Evolutionary conservation across 2,113 vertebrate species (phyloP).

Genomic region (Ceratotherium simum): DNA sequence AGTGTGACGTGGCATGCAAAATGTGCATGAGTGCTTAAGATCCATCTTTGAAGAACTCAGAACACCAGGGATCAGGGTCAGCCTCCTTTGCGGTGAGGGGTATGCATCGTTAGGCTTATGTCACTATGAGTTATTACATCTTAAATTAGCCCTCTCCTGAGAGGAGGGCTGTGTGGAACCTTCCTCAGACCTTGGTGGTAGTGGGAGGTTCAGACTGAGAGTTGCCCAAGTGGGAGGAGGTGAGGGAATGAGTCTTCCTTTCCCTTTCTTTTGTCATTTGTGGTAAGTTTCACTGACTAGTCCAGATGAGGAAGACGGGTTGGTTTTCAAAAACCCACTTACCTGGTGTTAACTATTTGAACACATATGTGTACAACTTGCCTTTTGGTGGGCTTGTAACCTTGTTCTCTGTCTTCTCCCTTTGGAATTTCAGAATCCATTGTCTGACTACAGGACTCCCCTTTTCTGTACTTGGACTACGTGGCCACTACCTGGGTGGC

Average conservation of each 20-base stretch:
- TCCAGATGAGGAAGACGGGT: neutral
- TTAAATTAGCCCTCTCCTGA: neutral
- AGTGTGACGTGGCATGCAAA: neutral
- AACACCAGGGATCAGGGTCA: neutral
- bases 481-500: constrained; percentile 53
- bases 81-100: neutral
- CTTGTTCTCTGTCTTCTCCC: neutral
- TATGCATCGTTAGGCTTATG: neutral
- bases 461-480: neutral
- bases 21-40: neutral
- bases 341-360: neutral
- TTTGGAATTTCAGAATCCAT: constrained; percentile 34
- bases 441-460: neutral
- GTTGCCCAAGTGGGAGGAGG: neutral
- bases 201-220: neutral
- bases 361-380: neutral
- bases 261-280: constrained; percentile 2
- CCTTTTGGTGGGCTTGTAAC: neutral
- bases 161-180: neutral
- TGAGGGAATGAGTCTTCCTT: neutral
- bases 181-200: neutral
- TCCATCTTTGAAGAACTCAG: neutral
- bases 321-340: neutral
- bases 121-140: neutral
- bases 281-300: neutral